Evolutionary conservation across 2,797 vertebrate genomes (phyloP), one percentile per base, ranked within the genome.

Genomic region (Anomalospiza imberbis): DNA sequence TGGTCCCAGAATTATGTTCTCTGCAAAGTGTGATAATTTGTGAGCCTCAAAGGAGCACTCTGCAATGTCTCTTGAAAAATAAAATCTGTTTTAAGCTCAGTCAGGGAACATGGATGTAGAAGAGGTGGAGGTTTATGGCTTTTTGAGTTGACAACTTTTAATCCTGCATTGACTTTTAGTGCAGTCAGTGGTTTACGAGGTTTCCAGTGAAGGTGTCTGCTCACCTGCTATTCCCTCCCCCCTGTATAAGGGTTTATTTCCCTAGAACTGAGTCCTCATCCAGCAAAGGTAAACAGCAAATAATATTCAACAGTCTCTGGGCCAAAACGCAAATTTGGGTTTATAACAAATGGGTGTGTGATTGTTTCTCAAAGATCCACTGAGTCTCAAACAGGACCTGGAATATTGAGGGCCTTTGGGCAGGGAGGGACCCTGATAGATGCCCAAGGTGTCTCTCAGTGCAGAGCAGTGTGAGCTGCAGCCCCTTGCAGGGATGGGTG

Each of bases 91-190:
- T 89, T 45, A 74, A 57, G 76, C 45, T 77, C 72, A 61, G 75
- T 48, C 57, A 75, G 76, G 54, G 73, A 68, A 93, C 38, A 44
- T 10, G 65, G 76, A 29, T 77, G 51, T 61, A 83, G 71, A 71
- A 80, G 66, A 57, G 31, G 22, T 12, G 5, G 40, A 68, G 25
- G 0, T 31, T 94, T 86, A 90, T 48, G 51, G 32, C 51, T 68
- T 84, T 82, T 75, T 74, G 50, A 91, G 58, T 34, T 34, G 70
- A 44, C 62, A 91, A 81, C 72, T 91, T 88, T 91, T 91, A 78
- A 92, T 75, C 66, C 73, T 90, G 40, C 50, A 21, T 3, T 54
- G 82, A 63, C 45, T 77, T 91, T 75, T 82, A 77, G 53, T 86
- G 74, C 67, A 92, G 51, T 24, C 48, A 20, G 44, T 55, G 54